Conservation (phyloP, 2,888 invertebrate genomes). For the Fragum whitleyi region DNA sequence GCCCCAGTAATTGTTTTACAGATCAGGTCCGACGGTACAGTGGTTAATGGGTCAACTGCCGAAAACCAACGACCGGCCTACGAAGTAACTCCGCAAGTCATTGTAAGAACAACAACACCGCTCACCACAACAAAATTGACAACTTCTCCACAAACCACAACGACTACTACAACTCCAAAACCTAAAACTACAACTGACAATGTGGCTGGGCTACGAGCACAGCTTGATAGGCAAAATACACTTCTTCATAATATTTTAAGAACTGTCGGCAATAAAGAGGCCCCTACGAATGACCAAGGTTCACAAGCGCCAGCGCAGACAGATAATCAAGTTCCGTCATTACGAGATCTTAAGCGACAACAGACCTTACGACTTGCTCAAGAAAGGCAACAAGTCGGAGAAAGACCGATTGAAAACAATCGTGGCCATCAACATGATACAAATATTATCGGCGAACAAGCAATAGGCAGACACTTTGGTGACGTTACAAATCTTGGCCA, state of each 20-base stretch:
- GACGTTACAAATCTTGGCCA: too few species aligned
- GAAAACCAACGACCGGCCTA: not conserved
- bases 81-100: not conserved
- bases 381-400: too few species aligned
- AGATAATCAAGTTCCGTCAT: not conserved
- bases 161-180: not conserved
- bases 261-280: not conserved
- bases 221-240: constrained; percentile 8
- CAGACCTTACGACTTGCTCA: not conserved
- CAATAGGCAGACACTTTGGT: too few species aligned
- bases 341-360: not conserved
- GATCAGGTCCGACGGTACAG: not conserved
- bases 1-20: not conserved
- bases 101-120: not conserved
- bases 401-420: too few species aligned
- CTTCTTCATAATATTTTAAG: not conserved
- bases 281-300: not conserved
- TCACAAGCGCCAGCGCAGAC: not conserved
- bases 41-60: not conserved
- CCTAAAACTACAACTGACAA: not conserved
- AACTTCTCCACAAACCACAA: not conserved
- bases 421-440: too few species aligned
- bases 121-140: not conserved
- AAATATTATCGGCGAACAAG: too few species aligned
- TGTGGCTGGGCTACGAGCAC: not conserved